Percentiles rank a stretch among this genome's conserved stretches.
Evolutionary conservation across 2,888 invertebrate genomes (phyloP).

Genomic region (Halictus quadricinctus): DNA sequence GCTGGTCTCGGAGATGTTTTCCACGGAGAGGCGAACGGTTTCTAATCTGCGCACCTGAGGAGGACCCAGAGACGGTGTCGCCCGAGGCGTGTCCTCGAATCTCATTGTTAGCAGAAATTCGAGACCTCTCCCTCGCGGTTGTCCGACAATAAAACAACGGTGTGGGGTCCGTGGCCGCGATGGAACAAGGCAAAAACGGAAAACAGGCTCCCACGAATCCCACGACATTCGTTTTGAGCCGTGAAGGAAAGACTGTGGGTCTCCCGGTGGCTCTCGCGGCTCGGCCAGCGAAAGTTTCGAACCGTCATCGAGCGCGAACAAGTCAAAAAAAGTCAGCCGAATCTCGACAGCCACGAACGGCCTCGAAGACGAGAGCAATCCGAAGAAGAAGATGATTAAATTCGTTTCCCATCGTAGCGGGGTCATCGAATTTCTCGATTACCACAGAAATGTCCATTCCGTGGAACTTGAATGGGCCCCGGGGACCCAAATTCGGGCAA

Average conservation of each 20-base stretch:
- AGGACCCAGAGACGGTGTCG: slow-evolving; percentile 56
- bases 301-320: slow-evolving; percentile 44
- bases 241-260: slow-evolving; percentile 72
- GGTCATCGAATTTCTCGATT: neutral
- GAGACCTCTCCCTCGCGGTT: slow-evolving; percentile 64
- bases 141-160: slow-evolving; percentile 67
- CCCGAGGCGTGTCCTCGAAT: slow-evolving; percentile 60
- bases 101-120: slow-evolving; percentile 66
- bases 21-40: slow-evolving; percentile 23
- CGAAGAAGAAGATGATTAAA: neutral
- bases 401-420: too few species aligned
- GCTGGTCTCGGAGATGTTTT: slow-evolving; percentile 21
- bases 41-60: slow-evolving; percentile 38
- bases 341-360: neutral
- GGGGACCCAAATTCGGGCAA: slow-evolving; percentile 27
- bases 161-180: slow-evolving; percentile 65
- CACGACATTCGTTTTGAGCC: slow-evolving; percentile 72
- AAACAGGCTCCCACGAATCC: slow-evolving; percentile 76
- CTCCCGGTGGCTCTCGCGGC: slow-evolving; percentile 60
- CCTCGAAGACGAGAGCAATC: neutral
- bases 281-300: slow-evolving; percentile 46
- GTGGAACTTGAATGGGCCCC: neutral
- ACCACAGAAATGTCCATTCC: slow-evolving; percentile 1
- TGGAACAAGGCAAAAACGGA: slow-evolving; percentile 72
- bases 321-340: neutral